Evolutionary conservation across 2,797 vertebrate species (phyloP).

Genomic region (Gymnodraco acuticeps): DNA sequence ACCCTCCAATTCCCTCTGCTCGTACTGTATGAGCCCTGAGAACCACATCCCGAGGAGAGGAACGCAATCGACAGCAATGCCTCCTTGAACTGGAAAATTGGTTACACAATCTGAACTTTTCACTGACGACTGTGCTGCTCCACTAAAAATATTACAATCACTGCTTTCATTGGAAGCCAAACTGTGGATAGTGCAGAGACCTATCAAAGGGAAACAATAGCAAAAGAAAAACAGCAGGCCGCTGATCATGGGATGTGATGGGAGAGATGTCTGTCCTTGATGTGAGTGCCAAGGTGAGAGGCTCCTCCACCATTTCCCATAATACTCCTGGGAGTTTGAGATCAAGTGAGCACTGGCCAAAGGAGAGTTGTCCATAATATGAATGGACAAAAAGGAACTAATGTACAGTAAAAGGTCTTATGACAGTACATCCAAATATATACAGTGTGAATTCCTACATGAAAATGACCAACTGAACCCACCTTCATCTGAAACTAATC

Average conservation of each 20-base stretch:
- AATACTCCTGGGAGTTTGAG: constrained; percentile 70
- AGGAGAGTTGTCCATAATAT: constrained; percentile 48
- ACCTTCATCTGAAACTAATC: constrained; percentile 39
- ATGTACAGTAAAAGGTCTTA: constrained; percentile 39
- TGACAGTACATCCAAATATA: constrained; percentile 44
- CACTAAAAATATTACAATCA: constrained; percentile 86
- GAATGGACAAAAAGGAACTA: constrained; percentile 51
- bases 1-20: constrained; percentile 80
- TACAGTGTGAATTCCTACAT: constrained; percentile 23
- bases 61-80: constrained; percentile 81
- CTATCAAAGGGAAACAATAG: constrained; percentile 81
- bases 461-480: constrained; percentile 43
- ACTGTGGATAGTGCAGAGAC: constrained; percentile 72
- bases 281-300: constrained; percentile 82
- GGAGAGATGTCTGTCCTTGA: constrained; percentile 78
- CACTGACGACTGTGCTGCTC: constrained; percentile 83
- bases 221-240: constrained; percentile 78
- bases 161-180: constrained; percentile 85
- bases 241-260: constrained; percentile 79
- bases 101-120: constrained; percentile 90
- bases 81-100: constrained; percentile 87
- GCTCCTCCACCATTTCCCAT: constrained; percentile 78
- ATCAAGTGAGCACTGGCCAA: constrained; percentile 64
- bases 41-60: constrained; percentile 87
- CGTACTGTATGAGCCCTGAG: constrained; percentile 81